A percentile compares a stretch with the other conserved stretches of the same genome.
Evolutionary conservation across 2,797 vertebrate species (phyloP).

Genomic region (Anomalospiza imberbis): DNA sequence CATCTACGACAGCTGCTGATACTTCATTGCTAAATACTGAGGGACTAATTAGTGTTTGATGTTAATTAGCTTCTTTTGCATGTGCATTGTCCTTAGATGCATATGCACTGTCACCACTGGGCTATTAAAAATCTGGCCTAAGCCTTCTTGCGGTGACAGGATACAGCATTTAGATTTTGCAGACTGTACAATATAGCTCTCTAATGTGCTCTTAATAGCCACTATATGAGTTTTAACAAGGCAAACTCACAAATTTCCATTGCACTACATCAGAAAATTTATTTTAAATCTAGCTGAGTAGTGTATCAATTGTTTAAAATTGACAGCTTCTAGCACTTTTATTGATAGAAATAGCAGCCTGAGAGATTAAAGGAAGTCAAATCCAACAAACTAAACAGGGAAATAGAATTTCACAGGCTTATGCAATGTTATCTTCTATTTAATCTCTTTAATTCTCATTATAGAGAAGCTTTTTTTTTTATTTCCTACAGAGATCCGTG

Average conservation of each 20-base stretch:
- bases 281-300: not conserved
- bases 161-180: constrained; percentile 44
- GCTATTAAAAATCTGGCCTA: constrained; percentile 68
- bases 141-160: constrained; percentile 15
- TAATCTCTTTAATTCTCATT: not conserved
- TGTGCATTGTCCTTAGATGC: constrained; percentile 68
- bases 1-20: constrained; percentile 83
- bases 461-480: not conserved
- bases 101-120: constrained; percentile 54
- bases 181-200: not conserved
- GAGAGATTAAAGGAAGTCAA: not conserved
- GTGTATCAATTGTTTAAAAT: not conserved
- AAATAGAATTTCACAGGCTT: not conserved
- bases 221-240: not conserved
- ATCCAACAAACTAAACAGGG: not conserved
- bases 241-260: not conserved
- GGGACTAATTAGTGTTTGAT: constrained; percentile 83
- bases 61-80: constrained; percentile 79
- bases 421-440: not conserved
- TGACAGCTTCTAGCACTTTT: not conserved
- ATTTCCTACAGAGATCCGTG: not conserved
- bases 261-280: not conserved
- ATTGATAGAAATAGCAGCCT: not conserved
- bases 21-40: constrained; percentile 81
- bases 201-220: not conserved